These are phyloP conservation scores for Cyrtorhinus lividipennis DNA, from an alignment of 1,140 invertebrate genomes.

Conservation along the genomic window DNA sequence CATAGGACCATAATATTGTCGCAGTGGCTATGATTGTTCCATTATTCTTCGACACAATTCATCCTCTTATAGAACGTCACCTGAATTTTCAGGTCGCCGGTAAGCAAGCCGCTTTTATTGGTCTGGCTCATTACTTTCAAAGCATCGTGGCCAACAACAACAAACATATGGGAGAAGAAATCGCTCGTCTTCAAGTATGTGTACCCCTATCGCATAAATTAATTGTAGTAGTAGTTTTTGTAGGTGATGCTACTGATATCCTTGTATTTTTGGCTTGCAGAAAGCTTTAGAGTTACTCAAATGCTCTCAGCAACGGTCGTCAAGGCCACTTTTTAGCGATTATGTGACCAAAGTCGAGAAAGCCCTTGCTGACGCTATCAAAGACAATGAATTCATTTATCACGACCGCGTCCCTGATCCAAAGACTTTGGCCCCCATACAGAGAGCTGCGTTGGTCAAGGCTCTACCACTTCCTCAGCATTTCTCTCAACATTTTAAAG, in stretches of 20 bases:
- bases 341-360: slow-evolving; percentile 55
- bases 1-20: no score
- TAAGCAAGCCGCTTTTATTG: slow-evolving; percentile 80
- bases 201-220: no score
- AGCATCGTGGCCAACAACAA: slow-evolving; percentile 62
- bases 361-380: slow-evolving; percentile 64
- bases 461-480: slow-evolving; percentile 48
- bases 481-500: slow-evolving; percentile 57
- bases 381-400: slow-evolving; percentile 98
- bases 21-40: no score
- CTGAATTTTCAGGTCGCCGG: slow-evolving; percentile 48
- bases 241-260: no score
- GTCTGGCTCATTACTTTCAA: slow-evolving; percentile 79
- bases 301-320: slow-evolving; percentile 49
- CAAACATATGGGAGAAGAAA: slow-evolving; percentile 84
- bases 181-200: slow-evolving; percentile 65
- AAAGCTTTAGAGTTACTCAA: slow-evolving; percentile 64
- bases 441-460: slow-evolving; percentile 74
- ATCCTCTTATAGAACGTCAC: no score
- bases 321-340: slow-evolving; percentile 51
- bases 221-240: no score
- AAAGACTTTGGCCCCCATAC: slow-evolving; percentile 57
- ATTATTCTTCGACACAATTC: no score
- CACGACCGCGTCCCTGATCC: slow-evolving; percentile 87
- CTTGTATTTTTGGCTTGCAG: slow-evolving; percentile 38